A percentile compares a stretch with the other conserved stretches of the same genome.
Evolutionary conservation across 1,140 invertebrate species (phyloP).

Genomic region (Phortica variegata): DNA sequence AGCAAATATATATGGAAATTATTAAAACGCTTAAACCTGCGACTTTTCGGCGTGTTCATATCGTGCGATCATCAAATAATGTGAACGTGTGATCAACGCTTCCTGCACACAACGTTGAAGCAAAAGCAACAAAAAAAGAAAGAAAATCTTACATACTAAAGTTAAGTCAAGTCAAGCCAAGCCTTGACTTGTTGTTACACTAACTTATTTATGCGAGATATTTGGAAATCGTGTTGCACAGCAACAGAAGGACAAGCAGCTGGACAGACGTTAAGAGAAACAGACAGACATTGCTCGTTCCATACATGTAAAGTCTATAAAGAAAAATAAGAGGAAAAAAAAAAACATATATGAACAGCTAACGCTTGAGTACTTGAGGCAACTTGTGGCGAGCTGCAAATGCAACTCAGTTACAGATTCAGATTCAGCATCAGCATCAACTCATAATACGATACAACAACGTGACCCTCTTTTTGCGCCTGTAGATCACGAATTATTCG

Average conservation of each 20-base stretch:
- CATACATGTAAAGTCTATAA: conserved; percentile 28
- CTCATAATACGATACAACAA: conserved; percentile 24
- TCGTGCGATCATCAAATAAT: conserved; percentile 57
- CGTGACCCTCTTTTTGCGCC: conserved; percentile 57
- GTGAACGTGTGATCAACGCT: conserved; percentile 55
- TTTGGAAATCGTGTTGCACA: conserved; percentile 52
- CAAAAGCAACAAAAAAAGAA: too few relatives aligned
- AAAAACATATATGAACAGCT: not conserved
- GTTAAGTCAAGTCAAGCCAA: too few relatives aligned
- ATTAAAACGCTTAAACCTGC: conserved; percentile 26
- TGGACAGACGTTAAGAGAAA: conserved; percentile 14
- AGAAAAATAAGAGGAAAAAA: too few relatives aligned
- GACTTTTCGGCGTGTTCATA: conserved; percentile 32
- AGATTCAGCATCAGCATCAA: conserved; percentile 19
- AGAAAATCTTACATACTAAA: too few relatives aligned
- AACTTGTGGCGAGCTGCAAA: conserved; percentile 15
- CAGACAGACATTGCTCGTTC: conserved; percentile 1
- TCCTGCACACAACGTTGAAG: conserved; percentile 9
- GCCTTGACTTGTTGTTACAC: conserved; percentile 53
- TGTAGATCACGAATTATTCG: conserved; percentile 55
- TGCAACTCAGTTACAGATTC: conserved; percentile 25
- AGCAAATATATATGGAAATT: conserved; percentile 43
- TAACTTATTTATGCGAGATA: conserved; percentile 57
- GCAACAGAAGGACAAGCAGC: conserved; percentile 28
- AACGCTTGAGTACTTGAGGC: conserved; percentile 5